These are phyloP conservation scores for Scophthalmus maximus DNA, from an alignment of 2,113 vertebrate genomes.

Conservation along the genomic window DNA sequence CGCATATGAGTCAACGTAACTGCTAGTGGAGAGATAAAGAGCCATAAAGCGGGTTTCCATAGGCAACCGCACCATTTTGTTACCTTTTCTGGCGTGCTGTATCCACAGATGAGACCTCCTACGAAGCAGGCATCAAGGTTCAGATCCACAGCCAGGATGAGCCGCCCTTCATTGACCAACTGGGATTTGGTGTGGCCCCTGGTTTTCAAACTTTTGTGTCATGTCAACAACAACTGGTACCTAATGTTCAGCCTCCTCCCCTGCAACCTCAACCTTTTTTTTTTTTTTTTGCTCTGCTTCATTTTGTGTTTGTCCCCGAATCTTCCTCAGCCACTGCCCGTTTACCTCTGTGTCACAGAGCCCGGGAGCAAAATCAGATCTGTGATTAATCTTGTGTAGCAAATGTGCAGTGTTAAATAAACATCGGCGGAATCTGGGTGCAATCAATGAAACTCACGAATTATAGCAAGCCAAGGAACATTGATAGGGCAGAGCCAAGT, in stretches of 20 bases:
- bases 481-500: slow-evolving; percentile 36
- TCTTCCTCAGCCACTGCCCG: slow-evolving; percentile 32
- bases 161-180: slow-evolving; percentile 87
- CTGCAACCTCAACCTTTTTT: slow-evolving; percentile 15
- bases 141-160: slow-evolving; percentile 88
- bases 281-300: slow-evolving; percentile 37
- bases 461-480: slow-evolving; percentile 24
- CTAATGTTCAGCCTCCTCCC: slow-evolving; percentile 66
- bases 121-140: slow-evolving; percentile 88
- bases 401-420: slow-evolving; percentile 27
- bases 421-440: slow-evolving; percentile 11
- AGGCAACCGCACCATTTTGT: slow-evolving; percentile 35
- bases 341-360: slow-evolving; percentile 48
- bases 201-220: slow-evolving; percentile 94
- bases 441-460: slow-evolving; percentile 32
- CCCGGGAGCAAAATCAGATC: slow-evolving; percentile 68
- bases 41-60: slow-evolving; percentile 28
- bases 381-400: slow-evolving; percentile 19
- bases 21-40: too few species aligned
- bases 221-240: slow-evolving; percentile 88
- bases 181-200: slow-evolving; percentile 87
- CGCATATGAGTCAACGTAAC: too few species aligned
- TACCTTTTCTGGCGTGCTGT: slow-evolving; percentile 72
- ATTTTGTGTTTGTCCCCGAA: slow-evolving; percentile 56
- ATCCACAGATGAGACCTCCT: slow-evolving; percentile 91